These are phyloP conservation scores for Ochropacha duplaris DNA, from an alignment of 2,888 invertebrate species.

Conservation along the genomic window DNA sequence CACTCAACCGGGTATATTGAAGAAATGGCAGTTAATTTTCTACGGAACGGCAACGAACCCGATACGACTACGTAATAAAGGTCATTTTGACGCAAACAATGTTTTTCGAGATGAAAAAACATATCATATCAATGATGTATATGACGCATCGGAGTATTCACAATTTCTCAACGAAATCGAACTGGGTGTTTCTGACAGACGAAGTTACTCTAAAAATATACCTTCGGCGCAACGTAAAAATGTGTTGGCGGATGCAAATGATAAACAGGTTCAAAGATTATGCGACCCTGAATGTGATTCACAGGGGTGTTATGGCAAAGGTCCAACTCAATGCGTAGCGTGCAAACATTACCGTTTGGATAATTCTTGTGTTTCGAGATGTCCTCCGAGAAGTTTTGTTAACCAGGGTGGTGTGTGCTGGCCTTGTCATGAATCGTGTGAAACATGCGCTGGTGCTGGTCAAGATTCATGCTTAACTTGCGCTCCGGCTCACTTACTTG, in stretches of 20 bases:
- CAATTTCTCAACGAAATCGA: slow-evolving; percentile 78
- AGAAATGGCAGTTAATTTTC: slow-evolving; percentile 98
- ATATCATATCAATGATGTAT: slow-evolving; percentile 85
- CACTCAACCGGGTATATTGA: slow-evolving; percentile 92
- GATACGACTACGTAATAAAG: slow-evolving; percentile 86
- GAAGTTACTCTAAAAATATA: slow-evolving; percentile 86
- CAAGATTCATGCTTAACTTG: slow-evolving; percentile 94
- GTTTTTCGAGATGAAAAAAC: slow-evolving; percentile 73
- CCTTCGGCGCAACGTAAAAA: slow-evolving; percentile 84
- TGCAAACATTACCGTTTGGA: slow-evolving; percentile 92
- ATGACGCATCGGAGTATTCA: slow-evolving; percentile 84
- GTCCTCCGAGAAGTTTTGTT: slow-evolving; percentile 92
- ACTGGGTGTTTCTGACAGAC: slow-evolving; percentile 83
- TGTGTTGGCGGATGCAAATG: slow-evolving; percentile 84
- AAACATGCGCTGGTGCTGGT: slow-evolving; percentile 93
- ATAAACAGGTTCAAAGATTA: slow-evolving; percentile 85
- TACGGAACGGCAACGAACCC: slow-evolving; percentile 96
- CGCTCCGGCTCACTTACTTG: slow-evolving; percentile 91
- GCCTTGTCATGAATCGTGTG: slow-evolving; percentile 94
- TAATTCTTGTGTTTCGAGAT: slow-evolving; percentile 92
- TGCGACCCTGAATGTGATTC: slow-evolving; percentile 91
- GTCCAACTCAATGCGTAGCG: slow-evolving; percentile 91
- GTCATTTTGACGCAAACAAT: slow-evolving; percentile 77
- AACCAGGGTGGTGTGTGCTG: slow-evolving; percentile 92
- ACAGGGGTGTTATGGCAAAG: slow-evolving; percentile 93